Conservation (phyloP, 2,797 vertebrate species). For the Poeciliopsis turneri region DNA sequence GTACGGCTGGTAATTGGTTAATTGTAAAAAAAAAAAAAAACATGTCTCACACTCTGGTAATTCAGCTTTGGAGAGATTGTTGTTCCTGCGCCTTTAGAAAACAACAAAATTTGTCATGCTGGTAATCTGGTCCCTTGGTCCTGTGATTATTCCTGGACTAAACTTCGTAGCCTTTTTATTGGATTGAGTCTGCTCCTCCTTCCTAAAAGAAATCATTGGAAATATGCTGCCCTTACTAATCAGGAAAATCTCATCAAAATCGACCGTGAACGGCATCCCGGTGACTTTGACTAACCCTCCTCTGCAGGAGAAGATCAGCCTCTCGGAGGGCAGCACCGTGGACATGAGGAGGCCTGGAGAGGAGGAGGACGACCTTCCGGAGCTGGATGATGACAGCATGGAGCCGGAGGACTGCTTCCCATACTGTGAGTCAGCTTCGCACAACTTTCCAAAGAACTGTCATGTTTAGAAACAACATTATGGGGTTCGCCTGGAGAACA, state of each 20-base stretch:
- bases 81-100: slow-evolving; percentile 13
- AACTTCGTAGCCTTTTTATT: slow-evolving; percentile 49
- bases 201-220: slow-evolving; percentile 54
- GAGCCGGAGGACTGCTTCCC: slow-evolving; percentile 97
- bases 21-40: no score
- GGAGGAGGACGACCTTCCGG: slow-evolving; percentile 86
- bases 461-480: neutral
- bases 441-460: neutral
- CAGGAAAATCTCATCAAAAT: slow-evolving; percentile 74
- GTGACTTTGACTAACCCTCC: slow-evolving; percentile 20
- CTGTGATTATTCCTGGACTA: slow-evolving; percentile 67
- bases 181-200: slow-evolving; percentile 69
- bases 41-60: neutral
- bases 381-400: slow-evolving; percentile 87
- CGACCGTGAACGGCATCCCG: slow-evolving; percentile 44
- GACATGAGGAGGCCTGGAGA: slow-evolving; percentile 92
- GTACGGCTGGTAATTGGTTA: neutral
- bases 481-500: neutral
- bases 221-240: slow-evolving; percentile 74
- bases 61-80: neutral
- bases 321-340: slow-evolving; percentile 96
- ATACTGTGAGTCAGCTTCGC: slow-evolving; percentile 78
- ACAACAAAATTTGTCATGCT: slow-evolving; percentile 17
- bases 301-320: slow-evolving; percentile 83
- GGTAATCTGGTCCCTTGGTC: slow-evolving; percentile 60